These are phyloP conservation scores for Patella pellucida DNA, from an alignment of 2,888 invertebrate genomes.

Conservation along the genomic window DNA sequence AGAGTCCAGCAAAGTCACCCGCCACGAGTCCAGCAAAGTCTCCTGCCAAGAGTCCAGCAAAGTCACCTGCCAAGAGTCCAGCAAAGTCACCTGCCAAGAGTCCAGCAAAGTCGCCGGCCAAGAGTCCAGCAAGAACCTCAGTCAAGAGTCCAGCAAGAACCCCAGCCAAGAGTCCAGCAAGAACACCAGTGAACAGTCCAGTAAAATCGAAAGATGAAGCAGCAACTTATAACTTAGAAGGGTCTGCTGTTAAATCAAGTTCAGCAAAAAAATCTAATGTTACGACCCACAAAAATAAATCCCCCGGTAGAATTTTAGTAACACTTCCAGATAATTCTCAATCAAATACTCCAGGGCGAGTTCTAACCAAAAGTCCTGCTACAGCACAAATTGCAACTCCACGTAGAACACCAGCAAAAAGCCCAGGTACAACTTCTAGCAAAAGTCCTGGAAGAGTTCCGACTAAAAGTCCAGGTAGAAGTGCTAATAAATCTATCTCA, in stretches of 20 bases:
- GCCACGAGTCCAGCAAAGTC: constrained; percentile 3
- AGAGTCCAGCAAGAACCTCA: constrained; percentile 19
- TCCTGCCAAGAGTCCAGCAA: constrained; percentile 16
- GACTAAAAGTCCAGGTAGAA: constrained; percentile 16
- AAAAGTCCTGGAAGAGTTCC: neutral
- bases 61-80: neutral
- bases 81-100: constrained; percentile 17
- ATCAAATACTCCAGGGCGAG: constrained; percentile 11
- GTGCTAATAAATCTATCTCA: constrained; percentile 19
- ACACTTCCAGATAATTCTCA: neutral
- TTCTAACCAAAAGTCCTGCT: neutral
- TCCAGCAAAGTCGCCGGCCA: constrained; percentile 4
- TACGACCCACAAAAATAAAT: neutral
- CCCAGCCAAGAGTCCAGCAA: constrained; percentile 3
- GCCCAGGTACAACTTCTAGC: neutral
- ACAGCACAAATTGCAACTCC: neutral
- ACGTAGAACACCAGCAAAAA: constrained; percentile 12
- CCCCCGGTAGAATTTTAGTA: neutral
- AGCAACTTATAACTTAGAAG: constrained; percentile 19
- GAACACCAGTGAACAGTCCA: constrained; percentile 15
- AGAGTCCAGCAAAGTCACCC: constrained; percentile 6
- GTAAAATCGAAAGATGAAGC: neutral
- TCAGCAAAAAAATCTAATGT: constrained; percentile 11
- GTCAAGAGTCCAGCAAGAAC: constrained; percentile 7
- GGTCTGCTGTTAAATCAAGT: constrained; percentile 13